Evolutionary conservation across 2,113 vertebrate genomes (phyloP).

Genomic region (Thermophis baileyi): DNA sequence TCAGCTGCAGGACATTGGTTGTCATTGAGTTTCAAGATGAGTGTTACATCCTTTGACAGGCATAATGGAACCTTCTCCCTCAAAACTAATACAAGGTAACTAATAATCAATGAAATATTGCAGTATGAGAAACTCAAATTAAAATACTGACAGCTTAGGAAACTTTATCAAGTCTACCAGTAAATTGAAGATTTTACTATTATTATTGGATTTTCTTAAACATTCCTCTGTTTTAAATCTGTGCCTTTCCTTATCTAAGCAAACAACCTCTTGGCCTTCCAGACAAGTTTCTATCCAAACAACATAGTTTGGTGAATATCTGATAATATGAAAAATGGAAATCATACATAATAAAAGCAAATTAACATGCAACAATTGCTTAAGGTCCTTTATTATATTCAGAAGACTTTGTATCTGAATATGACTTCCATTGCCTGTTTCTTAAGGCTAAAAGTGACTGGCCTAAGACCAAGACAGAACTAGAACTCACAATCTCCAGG

Average conservation of each 20-base stretch:
- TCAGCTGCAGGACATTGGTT: background rate
- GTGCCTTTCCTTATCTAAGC: background rate
- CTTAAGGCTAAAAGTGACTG: too few relatives aligned
- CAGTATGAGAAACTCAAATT: slow-evolving; percentile 17
- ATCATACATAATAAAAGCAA: background rate
- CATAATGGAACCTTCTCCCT: slow-evolving; percentile 5
- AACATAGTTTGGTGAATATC: background rate
- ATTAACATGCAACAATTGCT: background rate
- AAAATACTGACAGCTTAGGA: slow-evolving; percentile 18
- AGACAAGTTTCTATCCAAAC: background rate
- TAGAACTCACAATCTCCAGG: too few relatives aligned
- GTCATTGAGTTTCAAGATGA: slow-evolving; percentile 16
- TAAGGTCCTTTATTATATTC: background rate
- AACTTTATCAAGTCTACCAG: slow-evolving; percentile 11
- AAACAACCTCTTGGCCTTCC: background rate
- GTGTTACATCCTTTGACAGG: background rate
- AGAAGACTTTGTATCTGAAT: background rate
- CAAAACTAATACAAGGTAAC: slow-evolving; percentile 11
- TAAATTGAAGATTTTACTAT: slow-evolving; percentile 10
- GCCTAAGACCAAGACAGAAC: too few relatives aligned
- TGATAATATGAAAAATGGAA: background rate
- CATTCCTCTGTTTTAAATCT: background rate
- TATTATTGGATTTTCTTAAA: slow-evolving; percentile 20
- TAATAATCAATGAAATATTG: slow-evolving; percentile 20
- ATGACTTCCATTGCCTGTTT: background rate